Percentiles rank a stretch among this genome's conserved stretches.
These are phyloP conservation scores for Eptatretus burgeri DNA, from an alignment of 2,113 vertebrate species.

Conservation along the genomic window DNA sequence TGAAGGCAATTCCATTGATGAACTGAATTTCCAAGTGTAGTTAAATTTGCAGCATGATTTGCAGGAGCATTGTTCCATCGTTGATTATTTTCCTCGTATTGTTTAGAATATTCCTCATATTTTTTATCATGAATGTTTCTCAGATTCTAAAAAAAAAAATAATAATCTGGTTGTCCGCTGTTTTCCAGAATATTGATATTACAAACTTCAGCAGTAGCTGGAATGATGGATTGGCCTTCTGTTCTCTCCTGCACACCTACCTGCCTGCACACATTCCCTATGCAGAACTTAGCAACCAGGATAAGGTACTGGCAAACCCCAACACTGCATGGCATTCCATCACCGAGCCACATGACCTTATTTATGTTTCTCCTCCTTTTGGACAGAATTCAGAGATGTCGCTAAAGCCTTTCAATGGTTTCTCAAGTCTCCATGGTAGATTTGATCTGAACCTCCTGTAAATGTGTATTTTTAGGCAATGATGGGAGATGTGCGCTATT, in stretches of 20 bases:
- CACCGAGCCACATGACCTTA: too few species aligned
- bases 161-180: conserved; percentile 7
- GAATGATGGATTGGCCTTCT: conserved; percentile 86
- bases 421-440: too few species aligned
- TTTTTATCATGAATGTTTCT: background rate
- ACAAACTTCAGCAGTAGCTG: conserved; percentile 98
- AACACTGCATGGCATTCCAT: too few species aligned
- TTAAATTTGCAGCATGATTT: background rate
- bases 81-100: background rate
- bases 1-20: too few species aligned
- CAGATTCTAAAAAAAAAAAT: conserved; percentile 7
- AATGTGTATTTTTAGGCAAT: too few species aligned
- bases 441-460: too few species aligned
- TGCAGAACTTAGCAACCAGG: conserved; percentile 59
- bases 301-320: conserved; percentile 29
- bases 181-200: conserved; percentile 62
- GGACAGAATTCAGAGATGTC: too few species aligned
- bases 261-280: conserved; percentile 84
- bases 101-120: background rate
- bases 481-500: too few species aligned
- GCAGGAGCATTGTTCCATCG: background rate
- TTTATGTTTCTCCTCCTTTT: too few species aligned
- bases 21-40: too few species aligned
- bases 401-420: too few species aligned
- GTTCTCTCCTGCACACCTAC: conserved; percentile 70